Evolutionary conservation across 2,113 vertebrate species (phyloP), one percentile per base, ranked within the genome.

Genomic region (Calidris pugnax): DNA sequence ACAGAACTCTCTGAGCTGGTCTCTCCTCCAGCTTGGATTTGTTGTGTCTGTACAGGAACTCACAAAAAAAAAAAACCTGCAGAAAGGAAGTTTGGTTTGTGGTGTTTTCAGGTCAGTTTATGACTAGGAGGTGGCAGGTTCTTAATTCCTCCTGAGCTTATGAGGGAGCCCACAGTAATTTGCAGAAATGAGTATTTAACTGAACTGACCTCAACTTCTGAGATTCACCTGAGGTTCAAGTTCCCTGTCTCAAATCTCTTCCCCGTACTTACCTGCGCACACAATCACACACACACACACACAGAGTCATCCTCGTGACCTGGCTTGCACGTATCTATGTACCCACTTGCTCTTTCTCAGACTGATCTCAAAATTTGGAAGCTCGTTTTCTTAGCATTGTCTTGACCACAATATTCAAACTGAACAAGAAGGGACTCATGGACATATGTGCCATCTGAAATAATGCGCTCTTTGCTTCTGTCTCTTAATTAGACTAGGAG

Each of bases 391-490:
- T 37, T 4, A 32, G 28, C 4, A 7, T 12, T 35, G 4, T 5
- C 57, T 59, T 72, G 27, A 19, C 37, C 22, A 0, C 30, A 2
- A 0, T 6, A 47, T 47, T 43, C 37, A 19, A 6, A 14, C 19
- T 5, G 35, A 89, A 4, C 45, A 3, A 21, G 66, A 23, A 7
- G 16, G 23, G 57, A 7, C 24, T 12, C 7, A 0, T 1, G 14
- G 37, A 22, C 7, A 4, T 10, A 10, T 2, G 18, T 15, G n/a
- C 51, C 19, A 17, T 8, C 30, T 21, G 9, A 33, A 59, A 5
- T 0, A 6, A 23, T 0, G 0, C 0, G 2, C 3, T n/a, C n/a
- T 48, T 56, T 64, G 26, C 39, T 79, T 41, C 7, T 39, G 17
- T 5, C 39, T 56, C 19, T 73, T 48, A 3, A 37, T 11, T 4